These are phyloP conservation scores for Champsocephalus gunnari DNA, from an alignment of 2,797 vertebrate species.

Conservation along the genomic window DNA sequence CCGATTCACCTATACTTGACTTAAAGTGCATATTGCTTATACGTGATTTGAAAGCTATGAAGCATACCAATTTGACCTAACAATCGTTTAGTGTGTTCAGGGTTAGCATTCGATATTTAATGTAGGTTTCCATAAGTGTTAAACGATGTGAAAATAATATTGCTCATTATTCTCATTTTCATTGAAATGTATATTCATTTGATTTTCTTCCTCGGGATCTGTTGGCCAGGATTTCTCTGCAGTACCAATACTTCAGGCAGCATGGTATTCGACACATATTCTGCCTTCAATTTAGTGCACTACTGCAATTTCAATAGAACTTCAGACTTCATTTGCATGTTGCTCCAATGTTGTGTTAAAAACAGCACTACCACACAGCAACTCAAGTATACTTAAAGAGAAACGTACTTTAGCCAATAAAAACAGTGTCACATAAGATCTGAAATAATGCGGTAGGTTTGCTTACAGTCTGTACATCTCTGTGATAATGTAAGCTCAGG, in stretches of 20 bases:
- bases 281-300: too few relatives aligned
- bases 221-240: too few relatives aligned
- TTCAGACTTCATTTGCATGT: not conserved
- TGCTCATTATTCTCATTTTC: too few relatives aligned
- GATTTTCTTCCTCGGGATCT: too few relatives aligned
- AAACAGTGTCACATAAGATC: slow-evolving; percentile 11
- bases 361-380: slow-evolving; percentile 16
- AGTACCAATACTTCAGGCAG: too few relatives aligned
- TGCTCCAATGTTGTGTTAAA: slow-evolving; percentile 22
- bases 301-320: too few relatives aligned
- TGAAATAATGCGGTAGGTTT: slow-evolving; percentile 29
- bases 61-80: not conserved
- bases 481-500: slow-evolving; percentile 21
- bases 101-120: too few relatives aligned
- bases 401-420: slow-evolving; percentile 36
- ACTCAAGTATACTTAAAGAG: slow-evolving; percentile 23
- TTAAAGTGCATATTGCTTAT: not conserved
- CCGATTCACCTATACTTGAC: not conserved
- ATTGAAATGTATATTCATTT: too few relatives aligned
- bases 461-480: slow-evolving; percentile 11
- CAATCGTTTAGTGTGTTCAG: not conserved
- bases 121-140: too few relatives aligned
- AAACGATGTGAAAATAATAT: too few relatives aligned
- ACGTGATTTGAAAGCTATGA: not conserved
- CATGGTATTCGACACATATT: too few relatives aligned